These are phyloP conservation scores for Crambe crambe DNA, from an alignment of 37 sponge, comb jelly and placozoan genomes.

Conservation along the genomic window DNA sequence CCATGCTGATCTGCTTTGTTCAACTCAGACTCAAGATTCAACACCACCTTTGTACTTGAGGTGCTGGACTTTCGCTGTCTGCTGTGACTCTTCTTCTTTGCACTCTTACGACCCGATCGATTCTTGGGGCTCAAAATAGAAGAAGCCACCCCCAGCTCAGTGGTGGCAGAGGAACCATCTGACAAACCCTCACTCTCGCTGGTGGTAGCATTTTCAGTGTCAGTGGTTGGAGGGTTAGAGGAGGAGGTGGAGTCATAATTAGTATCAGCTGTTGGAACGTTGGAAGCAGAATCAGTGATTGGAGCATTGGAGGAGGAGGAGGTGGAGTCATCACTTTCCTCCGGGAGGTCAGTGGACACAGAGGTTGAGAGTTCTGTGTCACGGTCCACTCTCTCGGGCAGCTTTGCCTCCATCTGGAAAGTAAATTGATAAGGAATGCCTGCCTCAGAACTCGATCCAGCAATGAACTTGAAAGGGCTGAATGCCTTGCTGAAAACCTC, in stretches of 20 bases:
- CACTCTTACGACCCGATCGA: slow-evolving; percentile 14
- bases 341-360: neutral
- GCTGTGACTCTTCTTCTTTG: no score
- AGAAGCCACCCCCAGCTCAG: no score
- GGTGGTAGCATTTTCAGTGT: neutral
- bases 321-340: no score
- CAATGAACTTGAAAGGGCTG: slow-evolving; percentile 31
- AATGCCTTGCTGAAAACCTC: slow-evolving; percentile 2
- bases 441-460: neutral
- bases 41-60: neutral
- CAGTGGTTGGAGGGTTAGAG: no score
- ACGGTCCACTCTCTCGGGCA: neutral
- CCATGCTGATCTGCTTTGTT: neutral
- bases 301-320: no score
- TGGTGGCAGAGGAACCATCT: no score
- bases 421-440: neutral
- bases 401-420: neutral
- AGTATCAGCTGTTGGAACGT: no score
- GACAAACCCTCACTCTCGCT: no score
- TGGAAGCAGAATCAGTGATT: neutral
- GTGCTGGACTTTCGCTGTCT: neutral
- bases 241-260: no score
- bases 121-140: no score
- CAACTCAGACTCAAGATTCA: neutral
- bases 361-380: neutral